These are phyloP conservation scores for Ornithoptera priamus DNA, from an alignment of 2,888 invertebrate species.

Conservation along the genomic window DNA sequence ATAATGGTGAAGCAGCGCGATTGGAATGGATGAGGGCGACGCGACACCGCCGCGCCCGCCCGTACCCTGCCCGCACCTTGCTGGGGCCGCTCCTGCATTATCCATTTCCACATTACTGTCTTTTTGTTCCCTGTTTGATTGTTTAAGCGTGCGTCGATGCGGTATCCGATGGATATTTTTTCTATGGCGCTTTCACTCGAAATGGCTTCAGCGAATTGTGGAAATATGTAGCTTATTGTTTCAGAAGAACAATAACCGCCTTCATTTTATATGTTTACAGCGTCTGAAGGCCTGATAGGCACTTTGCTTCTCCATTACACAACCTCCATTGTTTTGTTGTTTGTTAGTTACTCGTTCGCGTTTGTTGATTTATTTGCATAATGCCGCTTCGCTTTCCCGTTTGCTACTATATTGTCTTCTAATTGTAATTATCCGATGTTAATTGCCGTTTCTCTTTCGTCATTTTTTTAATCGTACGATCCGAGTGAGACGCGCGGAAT, in stretches of 20 bases:
- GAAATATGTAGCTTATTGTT: conserved; percentile 77
- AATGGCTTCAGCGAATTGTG: conserved; percentile 77
- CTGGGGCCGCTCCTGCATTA: conserved; percentile 58
- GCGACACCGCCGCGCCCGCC: conserved; percentile 34
- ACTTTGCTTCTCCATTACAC: conserved; percentile 68
- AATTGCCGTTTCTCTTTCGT: conserved; percentile 27
- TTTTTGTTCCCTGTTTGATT: conserved; percentile 78
- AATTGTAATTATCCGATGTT: conserved; percentile 29
- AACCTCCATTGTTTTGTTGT: conserved; percentile 52
- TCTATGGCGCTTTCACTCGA: conserved; percentile 72
- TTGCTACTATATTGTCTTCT: conserved; percentile 29
- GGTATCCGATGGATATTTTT: conserved; percentile 72
- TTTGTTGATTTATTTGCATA: conserved; percentile 45
- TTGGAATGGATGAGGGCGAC: background rate
- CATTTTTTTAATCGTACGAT: conserved; percentile 20
- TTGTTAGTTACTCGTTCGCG: conserved; percentile 40
- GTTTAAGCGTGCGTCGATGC: conserved; percentile 79
- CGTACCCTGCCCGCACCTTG: conserved; percentile 38
- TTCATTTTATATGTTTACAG: conserved; percentile 77
- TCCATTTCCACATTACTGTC: conserved; percentile 77
- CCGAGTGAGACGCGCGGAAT: background rate
- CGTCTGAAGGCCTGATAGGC: conserved; percentile 71
- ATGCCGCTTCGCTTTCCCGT: conserved; percentile 32
- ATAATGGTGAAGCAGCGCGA: background rate
- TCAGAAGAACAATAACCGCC: conserved; percentile 75